Base-by-base conservation (phyloP, 2,797 vertebrate genomes). In the Yasuhikotakia modesta region DNA sequence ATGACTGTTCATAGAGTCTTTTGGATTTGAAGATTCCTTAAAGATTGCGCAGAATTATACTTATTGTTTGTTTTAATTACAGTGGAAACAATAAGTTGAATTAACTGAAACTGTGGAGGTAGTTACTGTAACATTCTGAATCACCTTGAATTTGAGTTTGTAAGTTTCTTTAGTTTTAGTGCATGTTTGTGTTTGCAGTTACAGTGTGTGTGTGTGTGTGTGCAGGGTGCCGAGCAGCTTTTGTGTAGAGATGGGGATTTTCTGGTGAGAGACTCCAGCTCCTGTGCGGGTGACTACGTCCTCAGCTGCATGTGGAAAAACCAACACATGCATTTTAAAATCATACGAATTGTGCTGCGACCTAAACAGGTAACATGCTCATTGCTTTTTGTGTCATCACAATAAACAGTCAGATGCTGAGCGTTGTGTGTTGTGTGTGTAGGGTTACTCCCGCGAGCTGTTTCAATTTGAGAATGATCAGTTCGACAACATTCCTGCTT, bases 391-490 rank as follows among this genome's bases (percentile, higher is more conserved):
- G 11, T 0, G 2, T 5, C 7, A 2, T 2, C 7, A 19, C 4
- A 16, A 50, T 8, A 11, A 14, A 35, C 22, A 2, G 3, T 60
- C 17, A 35, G 14, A 46, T 48, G 4, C 16, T 66, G 58, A 52
- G 35, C 63, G 19, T 5, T 74, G 70, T 76, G 52, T 67, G 52
- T 79, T 79, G 70, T 69, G 17, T 58, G 0, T 89, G 32, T 81
- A 93, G 87, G 95, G 95, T 52, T 91, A 93, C 85, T 88, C 94
- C 2, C 81, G 91, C 27, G 92, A 92, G 80, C 91, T 96, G 79
- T 97, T 94, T 89, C 95, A 97, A 88, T 94, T 97, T 19, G 95
- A 97, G 85, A 93, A 94, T 61, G 95, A 97, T 69, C 94, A 91
- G 79, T 97, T 96, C 39, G 91, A 94, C 87, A 96, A 91, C 14